Evolutionary conservation across 2,113 vertebrate genomes (phyloP).

Genomic region (Seriola aureovittata): DNA sequence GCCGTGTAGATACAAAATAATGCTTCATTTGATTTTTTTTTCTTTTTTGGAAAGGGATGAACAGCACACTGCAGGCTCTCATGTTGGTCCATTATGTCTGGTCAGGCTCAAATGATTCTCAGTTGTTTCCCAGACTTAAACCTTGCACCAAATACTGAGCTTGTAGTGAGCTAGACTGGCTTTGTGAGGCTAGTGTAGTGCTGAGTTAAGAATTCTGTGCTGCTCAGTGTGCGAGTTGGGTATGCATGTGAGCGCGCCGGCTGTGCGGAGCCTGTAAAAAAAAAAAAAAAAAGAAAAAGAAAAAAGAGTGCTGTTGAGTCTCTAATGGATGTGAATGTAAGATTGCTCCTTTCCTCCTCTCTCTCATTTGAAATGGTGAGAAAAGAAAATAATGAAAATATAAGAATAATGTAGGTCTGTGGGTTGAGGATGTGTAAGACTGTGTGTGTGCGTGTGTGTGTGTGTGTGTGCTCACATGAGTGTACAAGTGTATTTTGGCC

Average conservation of each 20-base stretch:
- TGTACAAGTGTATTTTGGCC: constrained; percentile 60
- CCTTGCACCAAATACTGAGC: constrained; percentile 19
- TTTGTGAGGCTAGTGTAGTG: not conserved
- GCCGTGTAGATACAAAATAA: not conserved
- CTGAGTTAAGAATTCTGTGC: constrained; percentile 28
- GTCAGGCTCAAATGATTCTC: constrained; percentile 1
- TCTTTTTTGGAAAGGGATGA: not conserved
- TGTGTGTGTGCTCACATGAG: constrained; percentile 42
- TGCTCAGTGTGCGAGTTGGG: constrained; percentile 18
- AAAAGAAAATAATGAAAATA: constrained; percentile 34
- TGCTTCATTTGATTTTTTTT: not conserved
- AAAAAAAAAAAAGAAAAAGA: no score
- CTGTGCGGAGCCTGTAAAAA: constrained; percentile 51
- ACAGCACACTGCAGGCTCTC: not conserved
- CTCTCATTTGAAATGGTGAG: constrained; percentile 43
- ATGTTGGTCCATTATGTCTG: not conserved
- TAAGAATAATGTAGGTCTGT: not conserved
- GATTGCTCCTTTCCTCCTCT: constrained; percentile 46
- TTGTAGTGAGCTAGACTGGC: not conserved
- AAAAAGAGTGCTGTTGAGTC: constrained; percentile 59
- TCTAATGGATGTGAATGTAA: constrained; percentile 63
- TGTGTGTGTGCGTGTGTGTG: constrained; percentile 30
- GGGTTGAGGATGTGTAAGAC: constrained; percentile 43
- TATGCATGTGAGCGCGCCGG: constrained; percentile 30
- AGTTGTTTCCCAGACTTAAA: constrained; percentile 4